These are phyloP conservation scores for Nomada ruficornis DNA, from an alignment of 2,888 invertebrate species.

Conservation along the genomic window DNA sequence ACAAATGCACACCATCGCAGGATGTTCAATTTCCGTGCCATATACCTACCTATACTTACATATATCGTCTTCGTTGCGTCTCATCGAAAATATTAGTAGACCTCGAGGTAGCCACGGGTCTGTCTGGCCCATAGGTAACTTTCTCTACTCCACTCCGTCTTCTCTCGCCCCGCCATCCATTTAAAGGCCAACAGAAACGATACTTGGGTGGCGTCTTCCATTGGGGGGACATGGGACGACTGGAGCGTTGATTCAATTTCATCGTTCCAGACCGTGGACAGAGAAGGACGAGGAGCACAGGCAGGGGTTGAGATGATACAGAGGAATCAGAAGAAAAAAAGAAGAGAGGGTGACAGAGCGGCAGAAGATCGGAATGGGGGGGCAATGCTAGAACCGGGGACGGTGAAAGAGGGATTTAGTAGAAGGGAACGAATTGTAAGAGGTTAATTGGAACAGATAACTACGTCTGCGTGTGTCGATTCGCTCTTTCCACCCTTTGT, in stretches of 20 bases:
- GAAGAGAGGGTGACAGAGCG: constrained; percentile 37
- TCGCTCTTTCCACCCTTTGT: constrained; percentile 32
- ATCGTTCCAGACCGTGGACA: constrained; percentile 62
- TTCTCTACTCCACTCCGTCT: background rate
- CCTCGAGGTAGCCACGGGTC: background rate
- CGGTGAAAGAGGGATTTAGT: constrained; percentile 70
- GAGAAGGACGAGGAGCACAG: constrained; percentile 16
- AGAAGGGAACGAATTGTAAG: constrained; percentile 73
- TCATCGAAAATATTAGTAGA: background rate
- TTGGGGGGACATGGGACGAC: constrained; percentile 46
- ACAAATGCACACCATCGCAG: too few relatives aligned
- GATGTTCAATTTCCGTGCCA: background rate
- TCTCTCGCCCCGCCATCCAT: background rate
- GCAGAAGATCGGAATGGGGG: constrained; percentile 17
- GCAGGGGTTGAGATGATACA: background rate
- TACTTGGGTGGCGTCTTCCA: constrained; percentile 60
- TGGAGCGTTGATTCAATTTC: constrained; percentile 72
- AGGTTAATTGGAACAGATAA: constrained; percentile 77
- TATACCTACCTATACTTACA: background rate
- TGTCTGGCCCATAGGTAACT: background rate
- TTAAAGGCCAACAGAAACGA: constrained; percentile 54
- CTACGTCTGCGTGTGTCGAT: constrained; percentile 70
- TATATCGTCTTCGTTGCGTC: background rate
- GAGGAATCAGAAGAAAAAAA: background rate
- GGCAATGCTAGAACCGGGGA: constrained; percentile 53